Evolutionary conservation across 35 echinoderm and acorn worm species (phyloP), one percentile per base, ranked within the genome.

Genomic region (Ophioderma brevispina): DNA sequence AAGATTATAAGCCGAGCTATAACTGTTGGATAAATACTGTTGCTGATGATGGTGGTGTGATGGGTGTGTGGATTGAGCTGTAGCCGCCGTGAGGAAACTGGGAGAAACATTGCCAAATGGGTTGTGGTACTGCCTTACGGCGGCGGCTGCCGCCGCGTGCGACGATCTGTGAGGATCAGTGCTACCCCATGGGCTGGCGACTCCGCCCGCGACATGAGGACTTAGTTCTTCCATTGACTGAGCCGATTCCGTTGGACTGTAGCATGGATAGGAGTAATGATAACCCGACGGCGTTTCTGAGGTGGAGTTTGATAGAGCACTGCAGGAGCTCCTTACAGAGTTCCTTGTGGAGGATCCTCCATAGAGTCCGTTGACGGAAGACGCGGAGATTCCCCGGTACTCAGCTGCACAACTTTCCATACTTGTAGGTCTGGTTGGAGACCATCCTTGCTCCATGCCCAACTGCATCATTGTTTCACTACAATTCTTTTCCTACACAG

Each of bases 371-470:
- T 85, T 85, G 49, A 85, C 83, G n/a, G 83, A 36, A 59, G 83
- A 52, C 46, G 83, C 34, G 8, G 43, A 52, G 33, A 35, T 37
- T 37, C 83, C 83, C 25, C 83, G 83, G 55, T 85, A 85, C 52
- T 85, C 83, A 15, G 83, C 83, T 0, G 83, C 83, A 37, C 83
- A 85, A 40, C 83, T 85, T 13, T 85, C 83, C 32, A 59, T 63
- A 59, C 63, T 85, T 52, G 83, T 64, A 52, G 83, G 83, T 35
- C 83, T 52, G 17, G 83, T 40, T 37, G 83, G 83, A 31, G 83
- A 85, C 83, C 83, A 85, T 17, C 83, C 55, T 59, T 85, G 83
- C 31, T 85, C 83, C 83, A 85, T 85, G 18, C 83, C 83, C 15
- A 85, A 35, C 33, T 85, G 83, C 83, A 85, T 85, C 35, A 85